phyloP scores from a whole-genome alignment of 2,797 vertebrate genomes.

The Danio choprae region DNA sequence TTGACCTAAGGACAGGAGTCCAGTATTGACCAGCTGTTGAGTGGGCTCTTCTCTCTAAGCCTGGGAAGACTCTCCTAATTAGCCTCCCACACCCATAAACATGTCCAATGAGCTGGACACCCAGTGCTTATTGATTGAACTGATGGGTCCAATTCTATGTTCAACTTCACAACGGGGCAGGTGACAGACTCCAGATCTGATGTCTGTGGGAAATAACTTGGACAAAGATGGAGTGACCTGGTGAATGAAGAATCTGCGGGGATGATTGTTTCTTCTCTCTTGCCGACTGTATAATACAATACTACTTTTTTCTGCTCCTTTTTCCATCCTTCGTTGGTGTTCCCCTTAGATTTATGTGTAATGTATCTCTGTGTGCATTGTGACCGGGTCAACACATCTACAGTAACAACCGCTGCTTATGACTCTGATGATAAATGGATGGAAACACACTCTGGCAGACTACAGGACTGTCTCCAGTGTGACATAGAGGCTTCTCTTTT shows the following conservation, averaged over 20 bases:
- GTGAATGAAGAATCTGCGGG: slow-evolving; percentile 29
- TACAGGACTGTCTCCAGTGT: slow-evolving; percentile 86
- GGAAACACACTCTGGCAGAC: slow-evolving; percentile 82
- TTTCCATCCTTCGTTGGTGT: slow-evolving; percentile 58
- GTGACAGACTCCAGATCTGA: slow-evolving; percentile 65
- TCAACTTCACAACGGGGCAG: slow-evolving; percentile 67
- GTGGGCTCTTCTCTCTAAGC: slow-evolving; percentile 75
- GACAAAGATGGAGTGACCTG: slow-evolving; percentile 29
- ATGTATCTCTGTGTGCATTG: slow-evolving; percentile 71
- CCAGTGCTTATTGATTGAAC: slow-evolving; percentile 77
- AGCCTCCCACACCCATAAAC: slow-evolving; percentile 87
- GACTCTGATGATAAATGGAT: slow-evolving; percentile 86
- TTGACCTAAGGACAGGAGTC: slow-evolving; percentile 79
- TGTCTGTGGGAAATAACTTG: slow-evolving; percentile 18
- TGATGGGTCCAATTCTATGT: slow-evolving; percentile 72
- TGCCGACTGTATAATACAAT: slow-evolving; percentile 26
- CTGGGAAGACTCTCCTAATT: slow-evolving; percentile 85
- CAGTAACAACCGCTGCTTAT: slow-evolving; percentile 69
- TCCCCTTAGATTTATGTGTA: slow-evolving; percentile 69
- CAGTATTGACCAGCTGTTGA: slow-evolving; percentile 83
- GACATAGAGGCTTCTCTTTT: slow-evolving; percentile 82
- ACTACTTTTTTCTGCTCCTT: background rate
- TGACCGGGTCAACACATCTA: slow-evolving; percentile 73
- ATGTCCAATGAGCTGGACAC: slow-evolving; percentile 78
- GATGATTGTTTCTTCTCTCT: slow-evolving; percentile 23